Base-by-base conservation (phyloP, 2,888 invertebrate genomes). In the Caenorhabditis parvicauda region DNA sequence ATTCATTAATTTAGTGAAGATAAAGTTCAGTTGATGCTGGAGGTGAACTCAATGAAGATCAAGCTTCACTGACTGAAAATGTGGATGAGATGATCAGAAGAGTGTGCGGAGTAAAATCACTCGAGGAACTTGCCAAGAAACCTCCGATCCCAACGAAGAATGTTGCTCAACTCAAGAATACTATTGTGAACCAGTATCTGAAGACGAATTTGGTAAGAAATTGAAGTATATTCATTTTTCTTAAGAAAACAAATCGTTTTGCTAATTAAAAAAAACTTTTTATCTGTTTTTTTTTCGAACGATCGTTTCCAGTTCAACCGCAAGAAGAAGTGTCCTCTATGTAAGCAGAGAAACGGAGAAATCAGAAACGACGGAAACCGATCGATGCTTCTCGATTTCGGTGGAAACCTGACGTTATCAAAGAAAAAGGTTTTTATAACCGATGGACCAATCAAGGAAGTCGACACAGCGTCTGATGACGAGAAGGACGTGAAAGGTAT, bases 1-100 rank as follows among this genome's bases (percentile, higher is more conserved):
- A n/a, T n/a, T n/a, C n/a, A n/a, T n/a, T n/a, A n/a, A n/a, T n/a
- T n/a, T n/a, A n/a, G n/a, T n/a, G n/a, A n/a, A n/a, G n/a, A n/a
- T n/a, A n/a, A n/a, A n/a, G n/a, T n/a, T n/a, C n/a, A n/a, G n/a
- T n/a, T 35, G 35, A 35, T n/a, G 12, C n/a, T 12, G 35, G n/a
- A 35, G 35, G n/a, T 12, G n/a, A 35, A 35, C 35, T 12, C 12
- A 35, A 12, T n/a, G n/a, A n/a, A 12, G 35, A 35, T n/a, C 35
- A 35, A n/a, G 35, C 12, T 14, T n/a, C 12, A n/a, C n/a, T n/a
- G n/a, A n/a, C n/a, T n/a, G 48, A 2, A 1, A 22, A 52, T 32
- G 49, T 88, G 49, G 81, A 81, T 63, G 64, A 82, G 6, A 52
- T 59, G 82, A 64, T 69, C 38, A 41, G 61, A 4, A 64, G 84